Conservation (phyloP, 2,888 invertebrate genomes). For the Hecatera dysodea region DNA sequence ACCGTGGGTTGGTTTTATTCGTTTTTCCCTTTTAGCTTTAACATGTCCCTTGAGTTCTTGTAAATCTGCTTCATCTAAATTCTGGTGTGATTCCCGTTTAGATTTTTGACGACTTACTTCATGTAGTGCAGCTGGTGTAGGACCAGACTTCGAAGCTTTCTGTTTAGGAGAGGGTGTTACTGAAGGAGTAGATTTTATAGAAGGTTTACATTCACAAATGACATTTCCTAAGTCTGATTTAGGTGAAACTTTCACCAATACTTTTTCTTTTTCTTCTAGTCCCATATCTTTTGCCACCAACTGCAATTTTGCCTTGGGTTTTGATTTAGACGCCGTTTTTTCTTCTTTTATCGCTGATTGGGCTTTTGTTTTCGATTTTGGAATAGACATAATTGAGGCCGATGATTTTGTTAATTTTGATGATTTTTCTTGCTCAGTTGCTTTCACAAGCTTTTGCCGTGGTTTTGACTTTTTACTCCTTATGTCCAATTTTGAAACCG, state of each 20-base stretch:
- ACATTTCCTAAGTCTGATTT: background rate
- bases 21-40: constrained; percentile 21
- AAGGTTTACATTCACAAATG: constrained; percentile 34
- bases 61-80: background rate
- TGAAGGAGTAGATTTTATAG: constrained; percentile 33
- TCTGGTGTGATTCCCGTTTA: constrained; percentile 1
- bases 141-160: constrained; percentile 20
- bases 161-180: constrained; percentile 23
- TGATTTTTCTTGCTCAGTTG: background rate
- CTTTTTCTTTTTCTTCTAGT: constrained; percentile 20
- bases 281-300: constrained; percentile 13
- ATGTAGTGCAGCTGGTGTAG: background rate
- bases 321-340: background rate
- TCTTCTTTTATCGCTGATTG: background rate
- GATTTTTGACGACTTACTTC: constrained; percentile 9
- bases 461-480: constrained; percentile 14
- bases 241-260: constrained; percentile 7
- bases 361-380: constrained; percentile 20
- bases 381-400: constrained; percentile 19
- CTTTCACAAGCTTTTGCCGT: background rate
- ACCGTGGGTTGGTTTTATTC: background rate
- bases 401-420: background rate
- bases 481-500: constrained; percentile 16
- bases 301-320: constrained; percentile 13
- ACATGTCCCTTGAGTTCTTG: constrained; percentile 15